phyloP scores from a whole-genome alignment of 2,888 invertebrate species.

The Actias luna region DNA sequence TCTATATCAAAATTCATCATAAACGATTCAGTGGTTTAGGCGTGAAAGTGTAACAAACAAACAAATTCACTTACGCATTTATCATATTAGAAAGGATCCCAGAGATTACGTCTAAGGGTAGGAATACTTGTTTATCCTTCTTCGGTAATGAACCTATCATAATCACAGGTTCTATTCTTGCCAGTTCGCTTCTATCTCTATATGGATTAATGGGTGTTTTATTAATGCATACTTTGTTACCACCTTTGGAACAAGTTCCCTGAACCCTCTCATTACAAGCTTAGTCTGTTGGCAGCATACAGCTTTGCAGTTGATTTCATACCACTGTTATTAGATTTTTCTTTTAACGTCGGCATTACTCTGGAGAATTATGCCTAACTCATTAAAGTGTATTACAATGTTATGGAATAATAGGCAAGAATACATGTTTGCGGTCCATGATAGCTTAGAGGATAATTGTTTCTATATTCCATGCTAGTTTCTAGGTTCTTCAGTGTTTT shows the following conservation, averaged over 20 bases:
- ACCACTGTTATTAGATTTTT: background rate
- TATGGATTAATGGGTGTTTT: background rate
- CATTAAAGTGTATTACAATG: background rate
- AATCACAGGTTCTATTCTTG: background rate
- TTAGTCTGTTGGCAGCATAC: background rate
- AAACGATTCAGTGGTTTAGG: too few relatives aligned
- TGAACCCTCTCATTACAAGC: background rate
- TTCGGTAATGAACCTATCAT: background rate
- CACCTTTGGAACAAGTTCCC: background rate
- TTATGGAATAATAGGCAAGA: background rate
- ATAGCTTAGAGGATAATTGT: conserved; percentile 1
- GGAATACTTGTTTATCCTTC: background rate
- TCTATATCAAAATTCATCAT: too few relatives aligned
- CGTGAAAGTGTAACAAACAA: too few relatives aligned
- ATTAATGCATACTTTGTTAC: background rate
- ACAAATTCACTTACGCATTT: too few relatives aligned
- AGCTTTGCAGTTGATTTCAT: background rate
- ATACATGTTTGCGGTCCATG: background rate
- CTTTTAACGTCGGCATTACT: background rate
- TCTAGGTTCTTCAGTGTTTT: background rate
- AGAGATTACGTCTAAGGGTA: background rate
- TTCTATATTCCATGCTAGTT: background rate
- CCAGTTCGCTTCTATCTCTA: background rate
- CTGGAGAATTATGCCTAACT: background rate
- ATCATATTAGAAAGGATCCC: too few relatives aligned